Percentiles rank a stretch among this genome's conserved stretches.
These are phyloP conservation scores for Nycticorax nycticorax DNA, from an alignment of 2,113 vertebrate genomes.

Conservation along the genomic window DNA sequence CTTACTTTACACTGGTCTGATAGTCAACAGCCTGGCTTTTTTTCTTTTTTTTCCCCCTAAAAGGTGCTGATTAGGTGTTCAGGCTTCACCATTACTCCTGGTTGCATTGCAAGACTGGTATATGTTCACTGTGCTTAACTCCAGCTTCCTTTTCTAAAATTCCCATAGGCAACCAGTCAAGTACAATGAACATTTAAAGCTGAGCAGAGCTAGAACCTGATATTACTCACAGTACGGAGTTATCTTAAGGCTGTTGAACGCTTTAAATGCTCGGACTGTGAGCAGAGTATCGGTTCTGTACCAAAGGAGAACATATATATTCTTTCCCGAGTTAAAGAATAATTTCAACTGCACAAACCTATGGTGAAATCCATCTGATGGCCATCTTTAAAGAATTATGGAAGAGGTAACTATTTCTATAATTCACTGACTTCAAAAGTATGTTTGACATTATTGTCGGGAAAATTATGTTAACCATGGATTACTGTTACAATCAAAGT, in stretches of 20 bases:
- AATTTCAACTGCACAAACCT: slow-evolving; percentile 1
- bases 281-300: background rate
- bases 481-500: slow-evolving; percentile 78
- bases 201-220: background rate
- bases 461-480: slow-evolving; percentile 78
- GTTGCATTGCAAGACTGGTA: background rate
- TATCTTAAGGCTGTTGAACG: background rate
- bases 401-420: slow-evolving; percentile 72
- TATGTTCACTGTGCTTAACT: background rate
- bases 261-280: background rate
- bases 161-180: background rate
- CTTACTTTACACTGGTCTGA: background rate
- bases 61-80: background rate
- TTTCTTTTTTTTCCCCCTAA: fast-evolving
- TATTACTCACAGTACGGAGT: background rate
- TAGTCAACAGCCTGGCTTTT: background rate
- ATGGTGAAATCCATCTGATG: slow-evolving; percentile 45
- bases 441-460: slow-evolving; percentile 77
- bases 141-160: background rate
- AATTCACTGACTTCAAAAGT: slow-evolving; percentile 76
- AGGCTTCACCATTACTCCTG: background rate
- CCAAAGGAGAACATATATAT: background rate
- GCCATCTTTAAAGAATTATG: slow-evolving; percentile 74
- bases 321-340: background rate
- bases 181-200: background rate